Evolutionary conservation across 2,113 vertebrate genomes (phyloP).

Genomic region (Tachuris rubrigastra): DNA sequence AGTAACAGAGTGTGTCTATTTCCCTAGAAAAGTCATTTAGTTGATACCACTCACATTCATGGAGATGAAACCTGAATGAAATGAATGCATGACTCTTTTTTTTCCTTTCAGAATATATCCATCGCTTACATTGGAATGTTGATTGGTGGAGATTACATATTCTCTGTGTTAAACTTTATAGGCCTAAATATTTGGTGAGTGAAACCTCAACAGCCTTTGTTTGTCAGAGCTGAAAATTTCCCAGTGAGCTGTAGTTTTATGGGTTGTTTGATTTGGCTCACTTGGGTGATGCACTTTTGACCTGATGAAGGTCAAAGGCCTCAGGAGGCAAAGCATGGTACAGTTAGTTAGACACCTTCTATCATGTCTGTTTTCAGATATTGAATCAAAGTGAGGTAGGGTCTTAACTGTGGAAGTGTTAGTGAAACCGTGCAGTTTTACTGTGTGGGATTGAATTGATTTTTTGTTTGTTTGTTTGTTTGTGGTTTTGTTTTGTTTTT

Average conservation of each 20-base stretch:
- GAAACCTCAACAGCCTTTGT: background rate
- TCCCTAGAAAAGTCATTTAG: background rate
- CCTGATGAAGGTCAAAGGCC: background rate
- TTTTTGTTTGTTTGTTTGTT: background rate
- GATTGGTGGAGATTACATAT: slow-evolving; percentile 90
- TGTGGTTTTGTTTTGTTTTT: too few species aligned
- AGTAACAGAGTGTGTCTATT: background rate
- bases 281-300: background rate
- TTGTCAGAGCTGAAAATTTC: background rate
- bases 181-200: slow-evolving; percentile 94
- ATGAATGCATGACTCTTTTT: background rate
- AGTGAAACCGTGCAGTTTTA: background rate
- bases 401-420: background rate
- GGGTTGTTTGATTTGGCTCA: background rate
- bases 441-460: background rate
- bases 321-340: background rate
- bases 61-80: background rate
- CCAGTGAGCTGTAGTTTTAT: background rate
- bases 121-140: slow-evolving; percentile 90
- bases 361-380: background rate
- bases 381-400: background rate
- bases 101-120: slow-evolving; percentile 84
- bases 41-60: background rate
- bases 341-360: background rate
- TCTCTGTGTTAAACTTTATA: slow-evolving; percentile 88